Conservation (phyloP, 1,140 invertebrate genomes). For the Ceratina australensis region DNA sequence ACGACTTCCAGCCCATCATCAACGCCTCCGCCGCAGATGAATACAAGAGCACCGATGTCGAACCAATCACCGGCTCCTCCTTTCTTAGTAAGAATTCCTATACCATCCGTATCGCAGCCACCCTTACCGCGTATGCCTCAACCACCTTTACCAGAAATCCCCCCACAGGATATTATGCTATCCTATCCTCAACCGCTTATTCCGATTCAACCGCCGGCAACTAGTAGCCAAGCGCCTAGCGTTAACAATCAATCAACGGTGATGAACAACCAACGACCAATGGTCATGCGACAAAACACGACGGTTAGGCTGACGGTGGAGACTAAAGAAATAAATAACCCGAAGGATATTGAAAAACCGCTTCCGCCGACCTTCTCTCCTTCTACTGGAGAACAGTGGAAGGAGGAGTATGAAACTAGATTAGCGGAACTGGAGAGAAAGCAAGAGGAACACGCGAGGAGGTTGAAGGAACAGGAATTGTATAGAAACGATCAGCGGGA, state of each 20-base stretch:
- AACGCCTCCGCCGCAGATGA: not conserved
- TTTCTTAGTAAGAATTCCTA: conserved; percentile 58
- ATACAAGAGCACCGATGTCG: not conserved
- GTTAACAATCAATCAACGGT: conserved; percentile 9
- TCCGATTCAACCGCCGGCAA: conserved; percentile 37
- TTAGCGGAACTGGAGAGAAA: conserved; percentile 58
- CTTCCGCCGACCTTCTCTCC: not conserved
- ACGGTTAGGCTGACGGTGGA: conserved; percentile 60
- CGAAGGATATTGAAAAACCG: conserved; percentile 59
- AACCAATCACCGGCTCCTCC: conserved; percentile 38
- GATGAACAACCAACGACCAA: conserved; percentile 46
- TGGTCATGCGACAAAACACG: conserved; percentile 60
- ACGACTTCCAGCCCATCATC: conserved; percentile 38
- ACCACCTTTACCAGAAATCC: conserved; percentile 50
- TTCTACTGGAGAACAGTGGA: conserved; percentile 60
- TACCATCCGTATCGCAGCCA: conserved; percentile 54
- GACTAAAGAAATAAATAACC: conserved; percentile 58
- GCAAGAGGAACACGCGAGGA: conserved; percentile 56
- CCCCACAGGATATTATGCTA: conserved; percentile 17
- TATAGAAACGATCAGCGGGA: conserved; percentile 19
- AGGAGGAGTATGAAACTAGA: conserved; percentile 58
- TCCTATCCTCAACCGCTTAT: conserved; percentile 29
- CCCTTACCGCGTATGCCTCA: conserved; percentile 54
- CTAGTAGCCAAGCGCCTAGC: no score
- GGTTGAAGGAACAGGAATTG: conserved; percentile 55